Evolutionary conservation across 2,113 vertebrate genomes (phyloP), one percentile per base, ranked within the genome.

Genomic region (Stomatorhinus ivindoensis): DNA sequence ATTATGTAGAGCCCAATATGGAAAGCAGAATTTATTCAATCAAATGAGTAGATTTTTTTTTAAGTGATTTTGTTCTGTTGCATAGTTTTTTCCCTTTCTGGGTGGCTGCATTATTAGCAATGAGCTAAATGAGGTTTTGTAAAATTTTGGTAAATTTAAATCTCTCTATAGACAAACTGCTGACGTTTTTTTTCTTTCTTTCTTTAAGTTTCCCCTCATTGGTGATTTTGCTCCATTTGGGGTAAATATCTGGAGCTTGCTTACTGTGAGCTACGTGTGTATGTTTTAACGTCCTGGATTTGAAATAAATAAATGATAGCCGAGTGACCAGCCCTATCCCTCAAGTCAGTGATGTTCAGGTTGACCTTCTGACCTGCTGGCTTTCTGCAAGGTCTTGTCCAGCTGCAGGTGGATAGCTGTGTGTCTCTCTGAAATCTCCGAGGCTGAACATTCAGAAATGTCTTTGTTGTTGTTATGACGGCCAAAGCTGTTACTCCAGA

Each of bases 321-420:
- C 91, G 94, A 94, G 89, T 80, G n/a, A 69, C 61, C 31, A 69
- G 31, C 61, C 27, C n/a, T 87, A 48, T 92, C 92, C 90, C 91
- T 91, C 91, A 89, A 91, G 92, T 93, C 92, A 93, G 91, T 90
- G 89, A 90, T 90, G 88, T 87, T 92, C 92, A 90, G 90, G 91
- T 92, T 94, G 92, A 94, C 93, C 92, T 91, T 27, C 19, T 93
- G 89, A 95, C 93, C 93, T 91, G 89, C 91, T 83, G 44, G 55
- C 89, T 93, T 91, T 91, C 39, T 6, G 91, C 91, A 93, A 90
- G 91, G 86, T 90, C 69, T 76, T 87, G 87, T 91, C 35, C 90
- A 91, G 88, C 92, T 93, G 91, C 93, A 89, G 51, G 89, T 61
- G 89, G 84, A 89, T 90, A 82, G 2, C 65, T 69, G 87, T 93